Base-by-base conservation (phyloP, 2,888 invertebrate species). In the Pollenia labialis region DNA sequence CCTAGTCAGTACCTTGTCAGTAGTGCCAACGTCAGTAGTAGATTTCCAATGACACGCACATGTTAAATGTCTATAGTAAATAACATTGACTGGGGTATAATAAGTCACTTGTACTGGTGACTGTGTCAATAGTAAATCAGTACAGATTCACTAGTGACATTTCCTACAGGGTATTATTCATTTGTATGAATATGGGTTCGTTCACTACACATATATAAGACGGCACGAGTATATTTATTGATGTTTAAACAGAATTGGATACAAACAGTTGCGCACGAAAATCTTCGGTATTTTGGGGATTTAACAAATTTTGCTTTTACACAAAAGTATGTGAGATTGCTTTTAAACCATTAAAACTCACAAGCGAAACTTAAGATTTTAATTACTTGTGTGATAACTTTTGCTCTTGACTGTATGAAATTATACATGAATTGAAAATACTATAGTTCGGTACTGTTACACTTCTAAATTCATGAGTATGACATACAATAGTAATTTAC, bases 171-270 rank as follows among this genome's bases (percentile, higher is more conserved):
- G n/a, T 23, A 62, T 32, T 74, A 16, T 60, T 12, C 50, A 44
- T 18, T 23, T 50, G 50, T 68, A 54, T 16, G 16, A 7, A 32
- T n/a, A 4, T 42, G 10, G 4, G 10, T 42, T 3, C 12, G 12
- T 18, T 42, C 4, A 58, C 42, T 14, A 32, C 12, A 68, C 18
- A 16, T 58, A 77, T 18, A 14, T 23, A 11, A 69, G 40, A 52
- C 46, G 72, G 32, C 11, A 44, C 23, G 48, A 32, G 58, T 56
- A 40, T 56, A 64, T 81, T 64, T 72, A 81, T 50, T 66, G 62
- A 80, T 72, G n/a, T 81, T 81, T 52, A 52, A 71, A 64, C 16
- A 54, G 52, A 62, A 64, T 32, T 64, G 14, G 46, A 18, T 54
- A 9, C 12, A 12, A 64, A 72, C 54, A 64, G 71, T 64, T 52